Evolutionary conservation across 2,797 vertebrate species (phyloP).

Genomic region (Gymnocypris eckloni): DNA sequence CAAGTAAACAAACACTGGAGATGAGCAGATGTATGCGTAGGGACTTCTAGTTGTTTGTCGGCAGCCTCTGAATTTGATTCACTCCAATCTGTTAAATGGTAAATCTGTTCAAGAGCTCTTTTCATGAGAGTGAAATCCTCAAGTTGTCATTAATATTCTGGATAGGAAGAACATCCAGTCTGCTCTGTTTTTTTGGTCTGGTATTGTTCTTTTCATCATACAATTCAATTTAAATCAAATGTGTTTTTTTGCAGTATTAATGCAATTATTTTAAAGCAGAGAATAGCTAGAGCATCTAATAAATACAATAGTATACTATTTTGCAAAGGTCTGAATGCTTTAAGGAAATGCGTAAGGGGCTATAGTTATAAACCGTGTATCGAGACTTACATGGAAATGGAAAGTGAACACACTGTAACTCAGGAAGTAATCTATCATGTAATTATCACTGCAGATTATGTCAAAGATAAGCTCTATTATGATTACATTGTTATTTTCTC

Average conservation of each 20-base stretch:
- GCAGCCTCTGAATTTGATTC: conserved; percentile 16
- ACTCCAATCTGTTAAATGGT: neutral
- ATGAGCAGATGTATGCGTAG: conserved; percentile 1
- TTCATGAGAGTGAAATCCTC: neutral
- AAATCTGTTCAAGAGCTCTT: neutral
- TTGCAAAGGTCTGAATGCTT: neutral
- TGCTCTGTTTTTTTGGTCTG: neutral
- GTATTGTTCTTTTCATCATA: neutral
- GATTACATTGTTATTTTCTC: neutral
- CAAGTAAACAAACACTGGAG: conserved; percentile 22
- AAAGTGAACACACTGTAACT: neutral
- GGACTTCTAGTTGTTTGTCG: conserved; percentile 2
- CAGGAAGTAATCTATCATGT: conserved; percentile 12
- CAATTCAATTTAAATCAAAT: neutral
- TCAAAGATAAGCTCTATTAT: neutral
- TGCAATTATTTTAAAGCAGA: neutral
- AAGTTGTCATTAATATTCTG: conserved; percentile 16
- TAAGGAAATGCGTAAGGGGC: neutral
- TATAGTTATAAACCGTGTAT: neutral
- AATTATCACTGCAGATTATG: neutral
- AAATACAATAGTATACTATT: neutral
- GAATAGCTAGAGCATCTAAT: neutral
- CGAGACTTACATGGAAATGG: neutral
- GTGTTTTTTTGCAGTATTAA: neutral
- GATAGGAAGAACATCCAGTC: neutral